phyloP scores from a whole-genome alignment of 2,888 invertebrate species.

The Tolmerus cingulatus region DNA sequence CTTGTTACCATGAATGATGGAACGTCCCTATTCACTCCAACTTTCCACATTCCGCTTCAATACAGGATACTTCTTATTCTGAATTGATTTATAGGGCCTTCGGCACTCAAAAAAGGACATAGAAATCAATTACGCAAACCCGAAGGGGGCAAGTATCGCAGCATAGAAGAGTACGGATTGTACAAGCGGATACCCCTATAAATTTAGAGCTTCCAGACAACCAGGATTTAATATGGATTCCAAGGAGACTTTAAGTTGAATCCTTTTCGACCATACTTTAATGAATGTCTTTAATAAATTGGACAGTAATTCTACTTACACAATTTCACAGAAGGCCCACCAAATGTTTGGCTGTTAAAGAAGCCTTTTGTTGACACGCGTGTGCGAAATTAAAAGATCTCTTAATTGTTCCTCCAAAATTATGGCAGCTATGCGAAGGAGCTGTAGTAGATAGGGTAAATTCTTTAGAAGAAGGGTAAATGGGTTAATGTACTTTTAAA shows the following conservation, averaged over 20 bases:
- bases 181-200: not conserved
- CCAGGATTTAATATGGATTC: not conserved
- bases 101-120: not conserved
- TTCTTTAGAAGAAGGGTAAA: not conserved
- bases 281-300: not conserved
- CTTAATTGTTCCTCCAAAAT: not conserved
- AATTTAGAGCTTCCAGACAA: not conserved
- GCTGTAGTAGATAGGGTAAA: not conserved
- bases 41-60: not conserved
- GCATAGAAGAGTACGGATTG: not conserved
- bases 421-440: not conserved
- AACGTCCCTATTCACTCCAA: not conserved
- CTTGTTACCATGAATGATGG: not conserved
- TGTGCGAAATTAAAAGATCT: not conserved
- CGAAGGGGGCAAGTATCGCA: not conserved
- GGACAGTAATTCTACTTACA: not conserved
- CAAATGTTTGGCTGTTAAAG: not conserved
- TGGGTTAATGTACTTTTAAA: not conserved
- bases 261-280: not conserved
- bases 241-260: not conserved
- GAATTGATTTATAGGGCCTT: not conserved
- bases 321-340: not conserved
- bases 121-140: not conserved
- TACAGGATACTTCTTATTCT: not conserved
- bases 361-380: not conserved